Evolutionary conservation across 2,113 vertebrate genomes (phyloP).

Genomic region (Holacanthus passer): DNA sequence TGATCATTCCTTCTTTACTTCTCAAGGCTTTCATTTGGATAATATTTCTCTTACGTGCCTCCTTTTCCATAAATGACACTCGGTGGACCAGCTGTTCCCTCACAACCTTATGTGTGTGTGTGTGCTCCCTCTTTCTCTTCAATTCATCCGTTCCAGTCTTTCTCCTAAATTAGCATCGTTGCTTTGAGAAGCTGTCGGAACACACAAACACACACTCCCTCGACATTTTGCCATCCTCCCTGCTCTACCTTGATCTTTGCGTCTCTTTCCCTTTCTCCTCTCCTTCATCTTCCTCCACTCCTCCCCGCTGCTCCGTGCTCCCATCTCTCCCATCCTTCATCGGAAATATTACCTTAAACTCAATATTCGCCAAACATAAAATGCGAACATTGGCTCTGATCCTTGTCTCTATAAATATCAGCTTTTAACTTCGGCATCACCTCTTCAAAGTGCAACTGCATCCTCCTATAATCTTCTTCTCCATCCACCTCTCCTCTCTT

Average conservation of each 20-base stretch:
- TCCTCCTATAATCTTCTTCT: slow-evolving; percentile 14
- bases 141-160: neutral
- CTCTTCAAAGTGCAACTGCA: slow-evolving; percentile 20
- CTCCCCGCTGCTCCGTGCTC: neutral
- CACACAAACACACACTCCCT: slow-evolving; percentile 2
- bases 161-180: neutral
- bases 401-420: slow-evolving; percentile 50
- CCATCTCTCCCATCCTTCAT: neutral
- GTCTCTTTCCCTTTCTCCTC: neutral
- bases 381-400: slow-evolving; percentile 20
- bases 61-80: slow-evolving; percentile 23
- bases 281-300: neutral
- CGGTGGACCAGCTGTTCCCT: slow-evolving; percentile 21
- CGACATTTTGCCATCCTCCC: slow-evolving; percentile 6
- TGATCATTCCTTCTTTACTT: slow-evolving; percentile 38
- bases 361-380: slow-evolving; percentile 7
- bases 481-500: neutral
- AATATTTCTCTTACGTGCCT: slow-evolving; percentile 4
- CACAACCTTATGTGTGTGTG: neutral
- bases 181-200: slow-evolving; percentile 7
- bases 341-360: slow-evolving; percentile 25
- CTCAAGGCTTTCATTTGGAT: slow-evolving; percentile 49
- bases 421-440: slow-evolving; percentile 32
- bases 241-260: neutral
- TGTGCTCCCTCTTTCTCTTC: slow-evolving; percentile 27